Evolutionary conservation across 1,140 invertebrate genomes (phyloP).

Genomic region (Drosophila guanche): DNA sequence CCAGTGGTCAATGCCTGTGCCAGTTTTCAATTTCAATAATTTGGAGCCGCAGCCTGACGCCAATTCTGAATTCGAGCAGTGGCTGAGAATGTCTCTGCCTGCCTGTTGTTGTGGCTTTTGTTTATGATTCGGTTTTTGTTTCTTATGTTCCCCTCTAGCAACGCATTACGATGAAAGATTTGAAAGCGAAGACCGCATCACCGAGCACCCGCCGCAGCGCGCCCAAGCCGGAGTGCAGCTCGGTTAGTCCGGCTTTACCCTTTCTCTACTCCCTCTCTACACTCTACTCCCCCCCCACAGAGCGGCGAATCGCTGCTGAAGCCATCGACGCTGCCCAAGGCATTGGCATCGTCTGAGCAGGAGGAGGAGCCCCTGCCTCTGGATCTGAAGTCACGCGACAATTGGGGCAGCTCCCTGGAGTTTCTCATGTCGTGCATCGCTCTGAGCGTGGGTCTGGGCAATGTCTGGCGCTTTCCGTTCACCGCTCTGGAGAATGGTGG

Average conservation of each 20-base stretch:
- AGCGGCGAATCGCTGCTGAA: conserved; percentile 29
- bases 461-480: conserved; percentile 89
- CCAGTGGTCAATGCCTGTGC: conserved; percentile 84
- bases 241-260: conserved; percentile 8
- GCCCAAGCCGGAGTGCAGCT: conserved; percentile 22
- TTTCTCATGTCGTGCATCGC: conserved; percentile 95
- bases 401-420: conserved; percentile 93
- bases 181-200: conserved; percentile 34
- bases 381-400: conserved; percentile 84
- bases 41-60: conserved; percentile 57
- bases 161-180: conserved; percentile 45
- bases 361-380: neutral
- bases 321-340: conserved; percentile 12
- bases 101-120: neutral
- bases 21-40: conserved; percentile 87
- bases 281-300: too few relatives aligned
- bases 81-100: conserved; percentile 27
- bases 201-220: neutral
- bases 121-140: conserved; percentile 6
- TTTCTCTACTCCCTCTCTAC: too few relatives aligned
- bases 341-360: conserved; percentile 28
- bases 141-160: neutral
- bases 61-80: conserved; percentile 31
- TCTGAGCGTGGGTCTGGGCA: conserved; percentile 94
- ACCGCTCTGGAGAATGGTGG: conserved; percentile 93